Evolutionary conservation across 2,113 vertebrate genomes (phyloP), one percentile per base, ranked within the genome.

Genomic region (Burhinus bistriatus): DNA sequence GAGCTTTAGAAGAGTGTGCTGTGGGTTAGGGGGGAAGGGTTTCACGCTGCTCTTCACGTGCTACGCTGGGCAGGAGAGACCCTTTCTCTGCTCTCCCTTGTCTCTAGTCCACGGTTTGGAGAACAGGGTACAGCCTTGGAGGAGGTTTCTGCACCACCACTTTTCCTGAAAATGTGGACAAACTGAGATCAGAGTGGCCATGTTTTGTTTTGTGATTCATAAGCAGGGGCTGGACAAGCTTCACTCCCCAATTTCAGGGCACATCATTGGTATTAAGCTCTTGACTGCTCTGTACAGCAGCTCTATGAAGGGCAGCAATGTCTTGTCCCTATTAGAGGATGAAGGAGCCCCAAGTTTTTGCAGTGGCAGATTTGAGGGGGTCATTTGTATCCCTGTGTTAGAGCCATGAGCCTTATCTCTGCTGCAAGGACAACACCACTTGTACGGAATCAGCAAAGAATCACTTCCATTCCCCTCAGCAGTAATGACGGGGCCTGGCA

Each of bases 401-500:
- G 4, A 73, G 12, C 4, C n/a, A 14, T 32, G 15, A 38, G 27
- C 16, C 15, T 47, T 20, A 18, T n/a, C 14, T 44, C 45, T 89
- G 36, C 19, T 70, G 27, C 14, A 29, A 36, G 16, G 34, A 62
- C 14, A 69, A 8, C 32, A 88, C 26, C 52, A 51, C 10, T n/a
- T 29, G 1, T 5, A 8, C 9, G 2, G 79, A 83, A 18, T 40
- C 62, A 69, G 21, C 20, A 73, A 36, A 80, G 52, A 44, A 23
- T 36, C 18, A 3, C 12, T 66, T 69, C 68, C 30, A n/a, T 55
- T 61, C 20, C 47, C 6, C 10, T 57, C 38, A 68, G 17, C 23
- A 49, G 34, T 1, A 5, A 6, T n/a, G 14, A 30, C 1, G 3
- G 30, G 9, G 3, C 7, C 26, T 73, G 44, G 9, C 2, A 7